phyloP scores from a whole-genome alignment of 2,113 vertebrate genomes.

The Ammodytes dubius region DNA sequence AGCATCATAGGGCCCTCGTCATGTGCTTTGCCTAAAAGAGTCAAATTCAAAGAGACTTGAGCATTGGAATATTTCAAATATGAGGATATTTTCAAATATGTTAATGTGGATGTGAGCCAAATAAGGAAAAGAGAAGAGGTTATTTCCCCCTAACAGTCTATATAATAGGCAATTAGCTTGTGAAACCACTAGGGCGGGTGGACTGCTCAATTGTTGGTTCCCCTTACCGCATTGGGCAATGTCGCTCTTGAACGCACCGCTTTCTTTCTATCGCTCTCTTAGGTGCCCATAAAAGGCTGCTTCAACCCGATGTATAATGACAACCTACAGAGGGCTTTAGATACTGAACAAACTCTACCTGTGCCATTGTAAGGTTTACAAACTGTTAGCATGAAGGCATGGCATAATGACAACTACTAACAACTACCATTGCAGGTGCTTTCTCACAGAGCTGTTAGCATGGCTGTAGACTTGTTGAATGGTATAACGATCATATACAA shows the following conservation, averaged over 20 bases:
- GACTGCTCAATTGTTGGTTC: constrained; percentile 60
- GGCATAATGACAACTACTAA: background rate
- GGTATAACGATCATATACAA: too few species aligned
- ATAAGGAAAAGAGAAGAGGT: constrained; percentile 31
- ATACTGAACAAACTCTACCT: background rate
- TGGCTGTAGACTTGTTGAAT: too few species aligned
- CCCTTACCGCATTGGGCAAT: constrained; percentile 52
- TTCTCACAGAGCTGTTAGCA: background rate
- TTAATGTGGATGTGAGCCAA: constrained; percentile 27
- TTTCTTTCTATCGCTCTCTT: constrained; percentile 28
- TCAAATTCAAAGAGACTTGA: constrained; percentile 23
- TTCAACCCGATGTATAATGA: constrained; percentile 40
- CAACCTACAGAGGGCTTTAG: background rate
- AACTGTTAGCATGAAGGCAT: background rate
- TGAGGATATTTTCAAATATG: constrained; percentile 45
- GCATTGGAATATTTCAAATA: too few species aligned
- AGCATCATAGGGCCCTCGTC: background rate
- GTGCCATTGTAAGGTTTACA: background rate
- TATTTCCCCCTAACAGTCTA: constrained; percentile 50
- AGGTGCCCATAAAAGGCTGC: constrained; percentile 31
- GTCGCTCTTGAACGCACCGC: constrained; percentile 56
- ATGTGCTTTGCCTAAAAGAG: constrained; percentile 18
- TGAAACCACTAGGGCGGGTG: constrained; percentile 52
- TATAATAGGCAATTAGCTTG: constrained; percentile 73
- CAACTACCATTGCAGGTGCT: background rate